phyloP scores from a whole-genome alignment of 2,888 invertebrate genomes.

The Ctenicera cuprea region DNA sequence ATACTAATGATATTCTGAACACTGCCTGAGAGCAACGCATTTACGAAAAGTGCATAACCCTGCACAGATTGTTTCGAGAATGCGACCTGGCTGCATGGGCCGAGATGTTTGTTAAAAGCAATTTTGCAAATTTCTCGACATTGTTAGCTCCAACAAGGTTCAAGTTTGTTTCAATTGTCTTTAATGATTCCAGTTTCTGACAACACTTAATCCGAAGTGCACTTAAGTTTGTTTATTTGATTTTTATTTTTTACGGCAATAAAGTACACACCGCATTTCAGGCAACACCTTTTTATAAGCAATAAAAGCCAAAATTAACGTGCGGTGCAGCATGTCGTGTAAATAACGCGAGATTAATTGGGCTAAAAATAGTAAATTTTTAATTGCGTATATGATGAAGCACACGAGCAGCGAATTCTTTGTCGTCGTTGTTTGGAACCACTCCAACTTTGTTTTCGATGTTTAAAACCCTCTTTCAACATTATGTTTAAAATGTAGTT shows the following conservation, averaged over 20 bases:
- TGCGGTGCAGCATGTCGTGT: background rate
- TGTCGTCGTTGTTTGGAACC: conserved; percentile 20
- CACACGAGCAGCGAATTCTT: conserved; percentile 1
- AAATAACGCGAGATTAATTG: conserved; percentile 8
- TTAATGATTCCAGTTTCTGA: too few relatives aligned
- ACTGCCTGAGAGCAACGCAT: too few relatives aligned
- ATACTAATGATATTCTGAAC: too few relatives aligned
- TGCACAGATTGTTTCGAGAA: too few relatives aligned
- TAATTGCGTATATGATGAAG: conserved; percentile 16
- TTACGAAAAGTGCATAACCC: too few relatives aligned
- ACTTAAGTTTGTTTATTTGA: too few relatives aligned
- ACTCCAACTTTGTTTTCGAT: conserved; percentile 27
- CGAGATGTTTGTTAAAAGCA: too few relatives aligned
- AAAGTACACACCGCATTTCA: background rate
- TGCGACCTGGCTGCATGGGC: too few relatives aligned
- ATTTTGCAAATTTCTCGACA: too few relatives aligned
- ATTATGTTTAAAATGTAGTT: conserved; percentile 7
- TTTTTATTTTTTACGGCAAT: background rate
- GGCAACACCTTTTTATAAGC: conserved; percentile 7
- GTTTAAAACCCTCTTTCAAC: background rate
- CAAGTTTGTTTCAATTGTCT: too few relatives aligned
- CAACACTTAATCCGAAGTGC: too few relatives aligned
- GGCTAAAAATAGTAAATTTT: conserved; percentile 6
- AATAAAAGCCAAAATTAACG: conserved; percentile 6
- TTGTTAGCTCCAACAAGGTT: too few relatives aligned